Evolutionary conservation across 2,797 vertebrate species (phyloP), one percentile per base, ranked within the genome.

Genomic region (Leptatherina wallacei): DNA sequence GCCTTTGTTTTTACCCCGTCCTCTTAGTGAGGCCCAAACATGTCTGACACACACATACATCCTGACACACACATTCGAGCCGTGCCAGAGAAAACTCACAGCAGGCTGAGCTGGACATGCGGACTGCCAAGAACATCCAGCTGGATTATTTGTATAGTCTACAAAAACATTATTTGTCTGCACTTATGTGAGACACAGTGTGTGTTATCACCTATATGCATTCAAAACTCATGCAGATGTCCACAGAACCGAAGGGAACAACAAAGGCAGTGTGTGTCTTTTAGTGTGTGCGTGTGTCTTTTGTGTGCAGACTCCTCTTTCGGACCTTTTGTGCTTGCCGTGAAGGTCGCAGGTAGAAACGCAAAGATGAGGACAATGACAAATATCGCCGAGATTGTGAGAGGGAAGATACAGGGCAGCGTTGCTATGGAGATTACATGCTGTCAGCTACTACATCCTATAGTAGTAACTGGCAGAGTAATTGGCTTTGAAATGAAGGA

Each of bases 391-490:
- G 52, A 81, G 79, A 78, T 74, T 73, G 57, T 79, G 64, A 83
- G 65, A 62, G 70, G 36, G 49, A 64, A 71, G 72, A 83, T 73
- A 67, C 71, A 40, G 78, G 55, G 72, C 44, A 8, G 59, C 3
- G 81, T 94, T 92, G 77, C 89, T 85, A 92, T 91, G 85, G 91
- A 61, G 83, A 94, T 85, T 88, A 80, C 88, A 83, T 77, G 84
- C 90, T 82, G 79, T 83, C 81, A 57, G 83, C 77, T 71, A 62
- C 68, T 40, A 61, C 83, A 84, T 89, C 88, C 75, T 79, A 62
- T 86, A 84, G 85, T 84, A 75, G 75, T 79, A 30, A 20, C 61
- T 62, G 55, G 64, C 60, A 29, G 72, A 75, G 82, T 90, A 85
- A 87, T 88, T 90, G 86, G 82, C 86, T 91, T 91, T 81, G 78